Evolutionary conservation across 2,113 vertebrate genomes (phyloP).

Genomic region (Rhodinocichla rosea): DNA sequence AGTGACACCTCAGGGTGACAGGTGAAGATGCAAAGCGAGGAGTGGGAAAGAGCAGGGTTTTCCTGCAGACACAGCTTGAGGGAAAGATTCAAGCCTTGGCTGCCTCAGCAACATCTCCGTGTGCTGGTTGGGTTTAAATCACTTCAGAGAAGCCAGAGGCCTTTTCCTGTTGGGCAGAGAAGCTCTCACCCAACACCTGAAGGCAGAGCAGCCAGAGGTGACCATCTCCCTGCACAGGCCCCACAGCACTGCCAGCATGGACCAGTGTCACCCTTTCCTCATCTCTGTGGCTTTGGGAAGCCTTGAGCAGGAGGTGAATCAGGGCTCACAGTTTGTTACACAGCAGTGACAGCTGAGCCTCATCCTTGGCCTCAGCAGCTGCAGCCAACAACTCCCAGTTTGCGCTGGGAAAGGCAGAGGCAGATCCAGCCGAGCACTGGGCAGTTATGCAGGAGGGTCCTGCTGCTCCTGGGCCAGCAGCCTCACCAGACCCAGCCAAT

Average conservation of each 20-base stretch:
- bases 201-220: background rate
- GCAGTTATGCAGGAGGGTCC: background rate
- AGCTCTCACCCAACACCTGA: background rate
- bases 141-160: background rate
- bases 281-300: background rate
- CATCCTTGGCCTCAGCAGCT: background rate
- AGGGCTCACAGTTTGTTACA: background rate
- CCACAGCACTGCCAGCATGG: accelerated
- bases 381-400: background rate
- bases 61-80: background rate
- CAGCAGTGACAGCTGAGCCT: background rate
- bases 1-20: background rate
- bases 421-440: accelerated
- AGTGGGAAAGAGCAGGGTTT: background rate
- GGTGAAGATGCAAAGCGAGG: background rate
- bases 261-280: accelerated
- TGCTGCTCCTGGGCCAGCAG: background rate
- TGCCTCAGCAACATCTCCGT: background rate
- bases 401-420: background rate
- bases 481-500: background rate
- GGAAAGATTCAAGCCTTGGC: background rate
- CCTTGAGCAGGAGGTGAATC: background rate
- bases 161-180: background rate
- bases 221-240: background rate
- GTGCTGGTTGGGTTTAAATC: background rate